These are phyloP conservation scores for Hetaerina americana DNA, from an alignment of 1,140 invertebrate genomes.

Conservation along the genomic window DNA sequence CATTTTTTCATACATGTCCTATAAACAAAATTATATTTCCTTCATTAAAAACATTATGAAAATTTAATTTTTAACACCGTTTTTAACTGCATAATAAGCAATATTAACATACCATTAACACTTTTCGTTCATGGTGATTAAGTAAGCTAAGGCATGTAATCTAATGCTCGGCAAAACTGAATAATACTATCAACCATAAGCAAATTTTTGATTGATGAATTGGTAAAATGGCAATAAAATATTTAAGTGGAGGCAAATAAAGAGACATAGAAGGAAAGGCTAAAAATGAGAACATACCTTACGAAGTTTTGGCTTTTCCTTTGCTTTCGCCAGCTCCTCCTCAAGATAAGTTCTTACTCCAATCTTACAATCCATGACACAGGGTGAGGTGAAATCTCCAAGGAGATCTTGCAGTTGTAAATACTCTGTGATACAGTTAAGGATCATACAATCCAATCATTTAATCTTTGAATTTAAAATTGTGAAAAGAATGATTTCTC, in stretches of 20 bases:
- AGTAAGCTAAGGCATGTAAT: too few species aligned
- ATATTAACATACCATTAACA: too few species aligned
- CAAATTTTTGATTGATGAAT: too few species aligned
- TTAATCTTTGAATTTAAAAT: too few species aligned
- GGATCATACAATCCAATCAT: too few species aligned
- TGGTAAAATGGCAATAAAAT: too few species aligned
- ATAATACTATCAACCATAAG: neutral
- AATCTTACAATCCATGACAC: slow-evolving; percentile 95
- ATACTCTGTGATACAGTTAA: slow-evolving; percentile 37
- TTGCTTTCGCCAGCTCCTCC: slow-evolving; percentile 85
- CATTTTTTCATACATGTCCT: slow-evolving; percentile 98
- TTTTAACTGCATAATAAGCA: neutral
- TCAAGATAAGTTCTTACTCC: slow-evolving; percentile 89
- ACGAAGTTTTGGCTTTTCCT: slow-evolving; percentile 84
- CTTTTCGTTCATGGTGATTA: too few species aligned
- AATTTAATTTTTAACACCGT: neutral
- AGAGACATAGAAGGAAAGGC: slow-evolving; percentile 3
- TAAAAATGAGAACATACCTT: slow-evolving; percentile 41
- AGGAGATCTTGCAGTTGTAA: slow-evolving; percentile 86
- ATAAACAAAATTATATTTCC: slow-evolving; percentile 12
- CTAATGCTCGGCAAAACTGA: too few species aligned
- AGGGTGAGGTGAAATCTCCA: slow-evolving; percentile 77
- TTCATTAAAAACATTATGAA: slow-evolving; percentile 4
- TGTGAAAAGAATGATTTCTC: too few species aligned
- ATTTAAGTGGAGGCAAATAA: slow-evolving; percentile 7